A percentile compares a stretch with the other conserved stretches of the same genome.
phyloP scores from a whole-genome alignment of 2,797 vertebrate species.

The Ptychobarbus kaznakovi region DNA sequence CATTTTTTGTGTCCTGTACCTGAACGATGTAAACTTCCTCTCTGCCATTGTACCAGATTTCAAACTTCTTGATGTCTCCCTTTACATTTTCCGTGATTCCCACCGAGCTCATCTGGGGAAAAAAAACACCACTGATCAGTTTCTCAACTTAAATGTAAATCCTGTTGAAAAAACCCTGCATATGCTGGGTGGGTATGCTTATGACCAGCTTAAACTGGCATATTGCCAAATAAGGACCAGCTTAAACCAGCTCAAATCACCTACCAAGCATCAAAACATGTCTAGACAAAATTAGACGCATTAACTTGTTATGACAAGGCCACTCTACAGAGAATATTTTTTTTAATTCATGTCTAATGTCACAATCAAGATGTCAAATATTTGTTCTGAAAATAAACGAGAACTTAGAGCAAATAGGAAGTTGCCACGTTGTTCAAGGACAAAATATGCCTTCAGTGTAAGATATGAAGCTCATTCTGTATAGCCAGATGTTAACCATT shows the following conservation, averaged over 20 bases:
- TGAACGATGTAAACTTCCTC: conserved; percentile 96
- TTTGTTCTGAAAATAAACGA: background rate
- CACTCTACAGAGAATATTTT: too few species aligned
- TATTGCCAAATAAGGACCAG: background rate
- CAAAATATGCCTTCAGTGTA: background rate
- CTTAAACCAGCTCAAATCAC: background rate
- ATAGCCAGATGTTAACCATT: background rate
- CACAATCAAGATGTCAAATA: background rate
- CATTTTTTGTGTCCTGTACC: conserved; percentile 71
- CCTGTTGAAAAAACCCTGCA: background rate
- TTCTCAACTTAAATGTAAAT: background rate
- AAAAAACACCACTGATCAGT: conserved; percentile 22
- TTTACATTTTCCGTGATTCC: conserved; percentile 94
- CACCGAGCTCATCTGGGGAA: conserved; percentile 88
- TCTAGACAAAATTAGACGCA: background rate
- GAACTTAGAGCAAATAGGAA: background rate
- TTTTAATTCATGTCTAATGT: background rate
- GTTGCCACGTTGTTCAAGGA: background rate
- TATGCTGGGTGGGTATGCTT: background rate
- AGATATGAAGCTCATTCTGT: background rate
- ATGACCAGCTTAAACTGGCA: background rate
- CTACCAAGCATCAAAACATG: background rate
- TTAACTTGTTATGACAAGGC: background rate
- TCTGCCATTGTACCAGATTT: conserved; percentile 92
- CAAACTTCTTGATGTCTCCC: conserved; percentile 93